These are phyloP conservation scores for Novumbra hubbsi DNA, from an alignment of 2,797 vertebrate species.

Conservation along the genomic window DNA sequence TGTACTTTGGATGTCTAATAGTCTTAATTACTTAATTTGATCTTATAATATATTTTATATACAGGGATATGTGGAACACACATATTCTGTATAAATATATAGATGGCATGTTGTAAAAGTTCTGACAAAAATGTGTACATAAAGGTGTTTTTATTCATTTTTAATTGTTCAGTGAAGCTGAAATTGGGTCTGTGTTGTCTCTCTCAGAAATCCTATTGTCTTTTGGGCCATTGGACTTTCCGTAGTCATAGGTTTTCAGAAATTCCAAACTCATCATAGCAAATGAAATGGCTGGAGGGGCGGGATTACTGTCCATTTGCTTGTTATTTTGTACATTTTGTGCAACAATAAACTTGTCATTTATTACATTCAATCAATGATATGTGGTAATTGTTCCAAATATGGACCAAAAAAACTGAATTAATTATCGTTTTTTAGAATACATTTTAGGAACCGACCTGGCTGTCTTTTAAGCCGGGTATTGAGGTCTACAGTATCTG, in stretches of 20 bases:
- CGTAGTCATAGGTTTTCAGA: slow-evolving; percentile 74
- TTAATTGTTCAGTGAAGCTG: slow-evolving; percentile 82
- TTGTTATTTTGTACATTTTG: slow-evolving; percentile 92
- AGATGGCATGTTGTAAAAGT: slow-evolving; percentile 84
- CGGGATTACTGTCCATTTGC: slow-evolving; percentile 76
- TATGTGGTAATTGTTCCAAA: slow-evolving; percentile 23
- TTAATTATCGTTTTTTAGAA: too few species aligned
- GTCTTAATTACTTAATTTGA: slow-evolving; percentile 80
- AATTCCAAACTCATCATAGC: slow-evolving; percentile 77
- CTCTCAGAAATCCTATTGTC: slow-evolving; percentile 76
- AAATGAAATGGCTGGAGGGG: slow-evolving; percentile 63
- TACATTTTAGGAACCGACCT: too few species aligned
- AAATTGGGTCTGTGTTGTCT: slow-evolving; percentile 80
- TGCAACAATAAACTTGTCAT: slow-evolving; percentile 89
- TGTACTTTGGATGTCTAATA: slow-evolving; percentile 79
- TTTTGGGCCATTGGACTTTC: slow-evolving; percentile 76
- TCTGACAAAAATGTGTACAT: slow-evolving; percentile 81
- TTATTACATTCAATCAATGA: slow-evolving; percentile 72
- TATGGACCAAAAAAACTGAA: too few species aligned
- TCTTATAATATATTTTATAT: slow-evolving; percentile 81
- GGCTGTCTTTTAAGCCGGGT: too few species aligned
- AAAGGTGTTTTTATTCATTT: slow-evolving; percentile 84
- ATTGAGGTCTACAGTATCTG: too few species aligned
- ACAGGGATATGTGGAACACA: slow-evolving; percentile 72
- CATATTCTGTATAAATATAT: slow-evolving; percentile 81